Percentiles rank a stretch among this genome's conserved stretches.
Evolutionary conservation across 2,797 vertebrate species (phyloP).

Genomic region (Protonibea diacanthus): DNA sequence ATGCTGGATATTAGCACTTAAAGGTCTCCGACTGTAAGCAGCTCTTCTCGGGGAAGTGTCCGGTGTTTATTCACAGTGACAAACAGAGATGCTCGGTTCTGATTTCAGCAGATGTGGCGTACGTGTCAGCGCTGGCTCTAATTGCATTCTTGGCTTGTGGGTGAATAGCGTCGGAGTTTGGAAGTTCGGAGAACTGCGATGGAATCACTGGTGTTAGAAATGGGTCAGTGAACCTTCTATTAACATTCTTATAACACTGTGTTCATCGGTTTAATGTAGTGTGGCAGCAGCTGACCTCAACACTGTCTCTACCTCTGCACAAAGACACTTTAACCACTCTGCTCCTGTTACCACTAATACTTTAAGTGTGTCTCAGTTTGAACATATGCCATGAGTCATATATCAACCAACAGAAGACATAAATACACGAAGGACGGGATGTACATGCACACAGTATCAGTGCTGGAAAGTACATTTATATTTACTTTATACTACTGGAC

Average conservation of each 20-base stretch:
- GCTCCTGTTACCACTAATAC: no score
- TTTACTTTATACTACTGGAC: no score
- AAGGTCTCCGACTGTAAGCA: not conserved
- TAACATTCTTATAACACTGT: slow-evolving; percentile 34
- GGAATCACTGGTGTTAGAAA: slow-evolving; percentile 34
- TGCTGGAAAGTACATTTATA: not conserved
- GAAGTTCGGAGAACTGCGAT: slow-evolving; percentile 8
- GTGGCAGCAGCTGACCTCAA: slow-evolving; percentile 13
- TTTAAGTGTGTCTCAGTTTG: not conserved
- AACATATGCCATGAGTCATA: not conserved
- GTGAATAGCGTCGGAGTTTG: slow-evolving; percentile 2
- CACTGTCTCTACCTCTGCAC: not conserved
- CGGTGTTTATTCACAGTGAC: slow-evolving; percentile 55
- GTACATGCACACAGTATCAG: not conserved
- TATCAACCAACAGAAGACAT: not conserved
- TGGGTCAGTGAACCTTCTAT: slow-evolving; percentile 22
- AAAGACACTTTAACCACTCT: not conserved
- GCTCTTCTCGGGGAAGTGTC: not conserved
- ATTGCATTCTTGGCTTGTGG: slow-evolving; percentile 56
- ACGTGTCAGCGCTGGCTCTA: not conserved
- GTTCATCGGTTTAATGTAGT: not conserved
- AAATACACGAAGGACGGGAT: not conserved
- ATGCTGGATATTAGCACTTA: slow-evolving; percentile 13
- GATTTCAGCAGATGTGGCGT: slow-evolving; percentile 30
- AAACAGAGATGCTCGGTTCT: slow-evolving; percentile 39